A percentile compares a stretch with the other conserved stretches of the same genome.
These are phyloP conservation scores for Andrena bicolor DNA, from an alignment of 2,888 invertebrate species.

Conservation along the genomic window DNA sequence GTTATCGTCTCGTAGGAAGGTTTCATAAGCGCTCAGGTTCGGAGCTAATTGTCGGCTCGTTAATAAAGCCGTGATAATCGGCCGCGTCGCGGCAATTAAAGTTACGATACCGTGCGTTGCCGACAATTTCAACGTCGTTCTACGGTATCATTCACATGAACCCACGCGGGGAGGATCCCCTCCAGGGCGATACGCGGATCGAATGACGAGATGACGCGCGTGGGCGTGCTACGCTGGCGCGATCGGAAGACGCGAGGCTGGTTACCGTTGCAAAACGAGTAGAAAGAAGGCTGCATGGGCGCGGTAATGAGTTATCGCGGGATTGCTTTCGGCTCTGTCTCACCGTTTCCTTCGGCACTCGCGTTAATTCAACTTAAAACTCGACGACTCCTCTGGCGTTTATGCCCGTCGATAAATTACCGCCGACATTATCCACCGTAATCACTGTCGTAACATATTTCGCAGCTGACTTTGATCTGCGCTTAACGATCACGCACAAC, in stretches of 20 bases:
- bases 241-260: conserved; percentile 36
- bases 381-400: conserved; percentile 5
- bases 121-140: conserved; percentile 13
- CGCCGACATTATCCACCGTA: conserved; percentile 16
- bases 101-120: neutral
- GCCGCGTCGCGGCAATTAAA: conserved; percentile 23
- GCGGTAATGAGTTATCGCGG: conserved; percentile 58
- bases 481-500: neutral
- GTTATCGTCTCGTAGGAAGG: neutral
- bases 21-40: neutral
- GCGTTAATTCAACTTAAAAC: neutral
- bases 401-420: conserved; percentile 20
- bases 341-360: neutral
- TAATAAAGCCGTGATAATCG: conserved; percentile 34
- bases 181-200: conserved; percentile 38
- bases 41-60: conserved; percentile 34
- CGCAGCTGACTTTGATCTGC: conserved; percentile 17
- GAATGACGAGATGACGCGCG: conserved; percentile 37
- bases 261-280: conserved; percentile 28
- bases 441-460: conserved; percentile 19
- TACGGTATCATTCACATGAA: conserved; percentile 40
- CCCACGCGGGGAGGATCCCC: conserved; percentile 39
- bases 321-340: conserved; percentile 24
- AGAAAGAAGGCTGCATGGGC: conserved; percentile 56
- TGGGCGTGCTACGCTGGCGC: conserved; percentile 56